Percentiles rank a stretch among this genome's conserved stretches.
phyloP scores from a whole-genome alignment of 2,888 invertebrate species.

The Allygus modestus region DNA sequence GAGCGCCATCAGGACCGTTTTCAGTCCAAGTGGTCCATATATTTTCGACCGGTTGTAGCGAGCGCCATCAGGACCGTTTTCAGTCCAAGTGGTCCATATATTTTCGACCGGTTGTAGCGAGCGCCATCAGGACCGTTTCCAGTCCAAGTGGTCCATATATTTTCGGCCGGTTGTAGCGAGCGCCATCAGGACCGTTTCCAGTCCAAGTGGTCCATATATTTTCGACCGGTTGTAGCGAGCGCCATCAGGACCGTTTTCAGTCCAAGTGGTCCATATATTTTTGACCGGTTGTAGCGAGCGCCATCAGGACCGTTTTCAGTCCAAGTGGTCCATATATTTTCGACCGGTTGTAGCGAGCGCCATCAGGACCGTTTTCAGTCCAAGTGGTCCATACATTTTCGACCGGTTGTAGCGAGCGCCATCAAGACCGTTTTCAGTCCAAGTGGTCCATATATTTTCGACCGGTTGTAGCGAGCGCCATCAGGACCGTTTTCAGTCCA shows the following conservation, averaged over 20 bases:
- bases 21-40: slow-evolving; percentile 72
- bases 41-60: slow-evolving; percentile 72
- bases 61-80: slow-evolving; percentile 71
- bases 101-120: slow-evolving; percentile 72
- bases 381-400: slow-evolving; percentile 72
- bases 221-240: no score
- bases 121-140: slow-evolving; percentile 71
- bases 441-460: slow-evolving; percentile 71
- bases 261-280: slow-evolving; percentile 72
- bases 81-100: slow-evolving; percentile 72
- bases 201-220: slow-evolving; percentile 72
- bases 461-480: slow-evolving; percentile 69
- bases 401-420: no score
- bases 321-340: slow-evolving; percentile 72
- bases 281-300: no score
- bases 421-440: slow-evolving; percentile 73
- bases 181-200: slow-evolving; percentile 71
- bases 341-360: no score
- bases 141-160: slow-evolving; percentile 72
- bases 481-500: slow-evolving; percentile 73
- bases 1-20: slow-evolving; percentile 71
- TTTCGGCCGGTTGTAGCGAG: slow-evolving; percentile 72
- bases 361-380: slow-evolving; percentile 73
- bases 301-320: slow-evolving; percentile 73
- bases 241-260: slow-evolving; percentile 73